Evolutionary conservation across 1,140 invertebrate species (phyloP).

Genomic region (Drosophila auraria): DNA sequence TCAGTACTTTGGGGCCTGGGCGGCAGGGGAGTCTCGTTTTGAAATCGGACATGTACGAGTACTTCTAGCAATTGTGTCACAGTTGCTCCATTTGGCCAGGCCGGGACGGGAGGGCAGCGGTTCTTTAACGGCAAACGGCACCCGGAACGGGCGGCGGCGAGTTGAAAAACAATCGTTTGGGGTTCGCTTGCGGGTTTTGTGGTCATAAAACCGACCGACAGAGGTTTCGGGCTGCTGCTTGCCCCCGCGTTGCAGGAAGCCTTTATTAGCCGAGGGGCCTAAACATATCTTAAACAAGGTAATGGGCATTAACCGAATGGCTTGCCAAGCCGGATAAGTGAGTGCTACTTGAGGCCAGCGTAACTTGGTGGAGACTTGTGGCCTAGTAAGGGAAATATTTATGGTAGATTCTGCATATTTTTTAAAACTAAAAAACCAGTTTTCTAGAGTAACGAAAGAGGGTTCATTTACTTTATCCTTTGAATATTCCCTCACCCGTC

Average conservation of each 20-base stretch:
- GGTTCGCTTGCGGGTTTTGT: constrained; percentile 62
- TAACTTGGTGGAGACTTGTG: not conserved
- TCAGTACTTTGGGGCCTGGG: constrained; percentile 1
- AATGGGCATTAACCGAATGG: constrained; percentile 61
- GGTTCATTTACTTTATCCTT: not conserved
- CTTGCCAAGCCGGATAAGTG: constrained; percentile 27
- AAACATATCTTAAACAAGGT: constrained; percentile 42
- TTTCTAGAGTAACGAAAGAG: not conserved
- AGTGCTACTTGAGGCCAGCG: constrained; percentile 7
- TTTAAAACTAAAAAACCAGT: not conserved
- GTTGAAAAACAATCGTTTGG: constrained; percentile 53
- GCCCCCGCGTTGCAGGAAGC: constrained; percentile 50
- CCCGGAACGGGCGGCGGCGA: constrained; percentile 65
- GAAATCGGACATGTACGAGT: constrained; percentile 51
- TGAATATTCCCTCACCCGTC: not conserved
- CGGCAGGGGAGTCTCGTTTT: constrained; percentile 41
- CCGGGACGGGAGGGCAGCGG: constrained; percentile 18
- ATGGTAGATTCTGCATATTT: not conserved
- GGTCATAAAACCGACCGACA: constrained; percentile 66
- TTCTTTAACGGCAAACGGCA: constrained; percentile 58
- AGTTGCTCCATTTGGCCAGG: constrained; percentile 57
- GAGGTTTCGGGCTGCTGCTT: constrained; percentile 54
- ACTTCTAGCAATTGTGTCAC: constrained; percentile 66
- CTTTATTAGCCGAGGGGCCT: constrained; percentile 58
- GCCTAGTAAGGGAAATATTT: not conserved